Percentiles rank a stretch among this genome's conserved stretches.
Evolutionary conservation across 2,888 invertebrate species (phyloP).

Genomic region (Zele albiditarsus): DNA sequence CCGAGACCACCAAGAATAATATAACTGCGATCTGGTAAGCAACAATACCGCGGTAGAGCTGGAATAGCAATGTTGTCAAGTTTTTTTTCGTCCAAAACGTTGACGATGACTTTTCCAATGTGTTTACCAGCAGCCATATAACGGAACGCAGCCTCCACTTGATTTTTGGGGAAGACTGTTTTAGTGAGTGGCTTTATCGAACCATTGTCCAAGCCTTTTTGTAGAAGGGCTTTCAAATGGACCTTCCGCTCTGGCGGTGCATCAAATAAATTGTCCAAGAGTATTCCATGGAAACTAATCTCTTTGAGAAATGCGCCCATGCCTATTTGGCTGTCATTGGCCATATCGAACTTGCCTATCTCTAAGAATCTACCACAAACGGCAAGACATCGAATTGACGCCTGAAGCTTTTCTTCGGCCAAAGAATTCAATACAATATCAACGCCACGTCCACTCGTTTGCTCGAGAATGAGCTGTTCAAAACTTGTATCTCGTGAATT

Average conservation of each 20-base stretch:
- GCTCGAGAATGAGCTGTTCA: constrained; percentile 86
- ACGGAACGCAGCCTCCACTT: constrained; percentile 83
- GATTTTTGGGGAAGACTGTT: constrained; percentile 78
- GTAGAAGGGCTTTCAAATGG: constrained; percentile 75
- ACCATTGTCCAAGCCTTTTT: constrained; percentile 79
- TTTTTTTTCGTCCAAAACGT: constrained; percentile 62
- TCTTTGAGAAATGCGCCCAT: constrained; percentile 83
- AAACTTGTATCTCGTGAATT: constrained; percentile 91
- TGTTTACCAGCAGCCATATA: constrained; percentile 83
- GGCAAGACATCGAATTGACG: constrained; percentile 79
- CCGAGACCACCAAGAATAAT: constrained; percentile 88
- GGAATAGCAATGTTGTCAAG: constrained; percentile 56
- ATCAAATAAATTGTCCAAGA: constrained; percentile 82
- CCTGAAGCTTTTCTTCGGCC: constrained; percentile 91
- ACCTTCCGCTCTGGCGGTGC: constrained; percentile 74
- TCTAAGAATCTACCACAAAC: constrained; percentile 83
- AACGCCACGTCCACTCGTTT: constrained; percentile 90
- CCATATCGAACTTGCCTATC: constrained; percentile 89
- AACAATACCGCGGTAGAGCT: constrained; percentile 74
- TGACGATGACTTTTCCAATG: constrained; percentile 80
- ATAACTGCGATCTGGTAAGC: constrained; percentile 75
- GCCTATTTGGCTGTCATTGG: constrained; percentile 78
- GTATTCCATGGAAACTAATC: constrained; percentile 84
- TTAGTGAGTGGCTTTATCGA: constrained; percentile 81
- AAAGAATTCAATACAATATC: constrained; percentile 94